These are phyloP conservation scores for Phymatocera aterrima DNA, from an alignment of 2,888 invertebrate species.

Conservation along the genomic window DNA sequence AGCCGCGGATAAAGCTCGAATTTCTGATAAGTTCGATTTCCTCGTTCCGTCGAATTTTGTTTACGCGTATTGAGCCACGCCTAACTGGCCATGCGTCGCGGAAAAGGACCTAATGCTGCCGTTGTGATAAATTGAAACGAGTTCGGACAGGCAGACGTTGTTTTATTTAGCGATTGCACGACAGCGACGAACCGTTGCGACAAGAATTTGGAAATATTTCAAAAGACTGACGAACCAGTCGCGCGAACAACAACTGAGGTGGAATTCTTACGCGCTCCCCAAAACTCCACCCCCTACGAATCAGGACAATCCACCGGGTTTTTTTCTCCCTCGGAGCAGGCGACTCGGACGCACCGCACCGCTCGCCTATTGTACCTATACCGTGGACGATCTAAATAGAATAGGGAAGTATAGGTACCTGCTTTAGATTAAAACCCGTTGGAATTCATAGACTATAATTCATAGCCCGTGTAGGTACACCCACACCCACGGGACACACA, in stretches of 20 bases:
- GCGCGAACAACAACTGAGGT: neutral
- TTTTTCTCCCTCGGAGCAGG: neutral
- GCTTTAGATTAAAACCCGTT: slow-evolving; percentile 30
- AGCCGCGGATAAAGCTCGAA: slow-evolving; percentile 15
- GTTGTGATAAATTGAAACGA: neutral
- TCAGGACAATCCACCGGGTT: slow-evolving; percentile 17
- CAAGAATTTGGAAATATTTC: neutral
- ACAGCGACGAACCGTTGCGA: neutral
- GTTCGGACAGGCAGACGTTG: too few species aligned
- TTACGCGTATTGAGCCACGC: too few species aligned
- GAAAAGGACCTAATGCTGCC: neutral
- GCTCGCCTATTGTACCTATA: slow-evolving; percentile 14
- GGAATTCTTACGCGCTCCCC: neutral
- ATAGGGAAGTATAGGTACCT: slow-evolving; percentile 17
- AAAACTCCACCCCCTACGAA: slow-evolving; percentile 21
- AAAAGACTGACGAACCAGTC: neutral
- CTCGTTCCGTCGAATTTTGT: too few species aligned
- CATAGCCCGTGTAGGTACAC: neutral
- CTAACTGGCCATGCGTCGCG: neutral
- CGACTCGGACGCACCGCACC: neutral
- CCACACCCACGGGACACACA: neutral
- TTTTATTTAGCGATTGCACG: neutral
- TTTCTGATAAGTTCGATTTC: neutral
- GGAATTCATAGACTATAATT: slow-evolving; percentile 18
- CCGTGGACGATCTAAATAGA: slow-evolving; percentile 19